Percentiles rank a stretch among this genome's conserved stretches.
These are phyloP conservation scores for Pangasius macronema DNA, from an alignment of 2,797 vertebrate genomes.

Conservation along the genomic window DNA sequence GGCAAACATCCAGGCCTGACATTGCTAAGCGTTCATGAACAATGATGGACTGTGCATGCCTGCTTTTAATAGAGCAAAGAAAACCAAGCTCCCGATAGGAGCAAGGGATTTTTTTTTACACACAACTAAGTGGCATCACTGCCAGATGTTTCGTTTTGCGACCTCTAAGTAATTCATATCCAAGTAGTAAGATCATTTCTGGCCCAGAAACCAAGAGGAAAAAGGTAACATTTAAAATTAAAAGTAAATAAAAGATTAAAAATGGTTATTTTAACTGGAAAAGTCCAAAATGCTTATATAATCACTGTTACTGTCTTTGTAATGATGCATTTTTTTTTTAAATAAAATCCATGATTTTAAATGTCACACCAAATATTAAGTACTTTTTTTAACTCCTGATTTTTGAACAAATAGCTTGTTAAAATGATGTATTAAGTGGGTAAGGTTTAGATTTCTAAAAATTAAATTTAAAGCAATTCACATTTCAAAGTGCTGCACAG, in stretches of 20 bases:
- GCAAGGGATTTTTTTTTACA: slow-evolving; percentile 33
- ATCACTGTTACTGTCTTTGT: slow-evolving; percentile 56
- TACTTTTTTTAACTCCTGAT: background rate
- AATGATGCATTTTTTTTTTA: slow-evolving; percentile 37
- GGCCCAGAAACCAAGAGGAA: slow-evolving; percentile 28
- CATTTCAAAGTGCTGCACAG: background rate
- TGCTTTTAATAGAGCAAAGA: slow-evolving; percentile 15
- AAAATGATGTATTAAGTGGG: background rate
- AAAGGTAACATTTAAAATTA: slow-evolving; percentile 38
- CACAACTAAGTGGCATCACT: slow-evolving; percentile 28
- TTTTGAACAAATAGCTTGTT: background rate
- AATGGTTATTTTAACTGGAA: slow-evolving; percentile 56
- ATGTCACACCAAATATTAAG: slow-evolving; percentile 21
- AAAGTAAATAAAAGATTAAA: slow-evolving; percentile 33
- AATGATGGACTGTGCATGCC: background rate
- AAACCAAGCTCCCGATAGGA: background rate
- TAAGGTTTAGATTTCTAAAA: background rate
- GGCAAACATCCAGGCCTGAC: slow-evolving; percentile 19
- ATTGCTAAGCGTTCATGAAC: background rate
- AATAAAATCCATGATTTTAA: slow-evolving; percentile 56
- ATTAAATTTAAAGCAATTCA: background rate
- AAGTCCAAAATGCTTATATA: slow-evolving; percentile 46
- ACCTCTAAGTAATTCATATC: slow-evolving; percentile 19
- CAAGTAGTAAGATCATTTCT: background rate
- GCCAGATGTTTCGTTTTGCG: background rate